Evolutionary conservation across 1,140 invertebrate genomes (phyloP).

Genomic region (Aphelenchoides besseyi): DNA sequence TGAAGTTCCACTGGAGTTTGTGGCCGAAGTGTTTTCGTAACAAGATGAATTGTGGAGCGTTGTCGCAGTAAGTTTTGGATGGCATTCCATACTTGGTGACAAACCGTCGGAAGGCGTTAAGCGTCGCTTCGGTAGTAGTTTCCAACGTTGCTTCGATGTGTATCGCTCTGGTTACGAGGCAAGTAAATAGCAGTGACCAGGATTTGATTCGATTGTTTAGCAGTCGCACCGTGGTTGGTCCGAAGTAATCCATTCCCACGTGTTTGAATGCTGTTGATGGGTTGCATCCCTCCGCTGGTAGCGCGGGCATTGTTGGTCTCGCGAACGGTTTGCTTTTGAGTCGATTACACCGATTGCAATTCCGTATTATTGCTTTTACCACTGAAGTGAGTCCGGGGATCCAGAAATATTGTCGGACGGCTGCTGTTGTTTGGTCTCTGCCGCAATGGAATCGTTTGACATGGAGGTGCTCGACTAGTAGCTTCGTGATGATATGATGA

Average conservation of each 20-base stretch:
- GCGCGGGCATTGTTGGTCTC: not conserved
- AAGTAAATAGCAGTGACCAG: conserved; percentile 20
- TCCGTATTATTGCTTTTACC: not conserved
- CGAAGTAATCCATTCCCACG: not conserved
- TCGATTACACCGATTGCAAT: not conserved
- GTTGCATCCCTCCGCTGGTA: not conserved
- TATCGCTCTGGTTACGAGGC: conserved; percentile 7
- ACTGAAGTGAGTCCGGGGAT: not conserved
- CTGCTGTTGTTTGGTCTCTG: not conserved
- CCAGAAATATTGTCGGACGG: not conserved
- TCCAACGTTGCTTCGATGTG: conserved; percentile 11
- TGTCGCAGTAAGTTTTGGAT: not conserved
- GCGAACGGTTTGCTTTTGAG: not conserved
- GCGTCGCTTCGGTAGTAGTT: not conserved
- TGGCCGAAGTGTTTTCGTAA: too few species aligned
- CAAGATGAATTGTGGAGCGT: conserved; percentile 17
- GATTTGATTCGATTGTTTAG: conserved; percentile 11
- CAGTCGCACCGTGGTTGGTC: not conserved
- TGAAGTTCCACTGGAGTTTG: too few species aligned
- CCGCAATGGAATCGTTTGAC: not conserved
- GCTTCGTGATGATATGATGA: not conserved
- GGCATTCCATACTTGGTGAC: conserved; percentile 3
- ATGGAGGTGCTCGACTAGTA: not conserved
- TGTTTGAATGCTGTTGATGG: not conserved
- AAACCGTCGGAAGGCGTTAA: conserved; percentile 27